Evolutionary conservation across 2,797 vertebrate genomes (phyloP), one percentile per base, ranked within the genome.

Genomic region (Gadopsis bispinosus): DNA sequence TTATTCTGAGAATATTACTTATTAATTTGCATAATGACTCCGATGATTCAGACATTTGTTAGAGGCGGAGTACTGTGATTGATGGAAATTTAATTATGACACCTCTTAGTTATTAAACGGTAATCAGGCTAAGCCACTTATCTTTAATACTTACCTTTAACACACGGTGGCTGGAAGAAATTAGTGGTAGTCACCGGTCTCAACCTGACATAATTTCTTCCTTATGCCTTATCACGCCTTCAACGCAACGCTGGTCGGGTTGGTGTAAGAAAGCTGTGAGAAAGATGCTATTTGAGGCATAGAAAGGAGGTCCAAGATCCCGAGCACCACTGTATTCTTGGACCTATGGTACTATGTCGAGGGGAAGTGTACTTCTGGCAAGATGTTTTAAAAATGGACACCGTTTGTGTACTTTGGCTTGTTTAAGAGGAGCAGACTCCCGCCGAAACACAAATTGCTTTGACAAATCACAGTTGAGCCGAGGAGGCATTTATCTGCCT

Each of bases 41-140:
- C 69, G 84, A 91, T 91, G 91, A 93, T 90, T 95, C 86, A 87
- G 84, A 92, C 89, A 88, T 93, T 95, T 86, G 87, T 94, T 93
- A 80, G 84, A 83, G 90, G 89, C 83, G 82, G 87, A 90, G 90
- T 76, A 60, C 65, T 53, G 31, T 90, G 89, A 95, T 95, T 94
- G 92, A 95, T 95, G 88, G 85, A 86, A 93, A 94, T 95, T 92
- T 94, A 95, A 96, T 95, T 94, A 94, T 91, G 90, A 94, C 91
- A 94, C 92, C 90, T 93, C 86, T 90, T 90, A 87, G 92, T 95
- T 95, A 95, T 94, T 94, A 94, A 95, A 92, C 63, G 64, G 83
- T 94, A 94, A 95, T 95, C 93, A 94, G 89, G 77, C 87, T 89
- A 83, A 93, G 91, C 88, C 91, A 91, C 93, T 95, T 93, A 93